phyloP scores from a whole-genome alignment of 2,113 vertebrate genomes.

The Odocoileus hemionus region DNA sequence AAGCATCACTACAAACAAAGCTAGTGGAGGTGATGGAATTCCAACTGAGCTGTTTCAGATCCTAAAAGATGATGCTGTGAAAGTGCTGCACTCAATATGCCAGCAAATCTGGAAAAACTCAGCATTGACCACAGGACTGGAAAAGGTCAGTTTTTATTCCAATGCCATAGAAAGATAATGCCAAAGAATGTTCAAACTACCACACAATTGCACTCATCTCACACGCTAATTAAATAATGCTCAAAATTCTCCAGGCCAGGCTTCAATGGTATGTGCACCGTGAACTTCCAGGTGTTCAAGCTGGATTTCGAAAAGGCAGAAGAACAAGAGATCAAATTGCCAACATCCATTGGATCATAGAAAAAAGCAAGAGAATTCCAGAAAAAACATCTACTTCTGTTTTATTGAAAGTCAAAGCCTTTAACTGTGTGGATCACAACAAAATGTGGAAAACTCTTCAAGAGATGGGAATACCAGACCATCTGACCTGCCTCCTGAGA shows the following conservation, averaged over 20 bases:
- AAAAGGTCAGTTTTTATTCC: background rate
- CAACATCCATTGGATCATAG: background rate
- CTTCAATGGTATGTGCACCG: accelerated
- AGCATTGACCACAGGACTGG: background rate
- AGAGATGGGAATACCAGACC: background rate
- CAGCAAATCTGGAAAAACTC: background rate
- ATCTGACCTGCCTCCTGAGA: background rate
- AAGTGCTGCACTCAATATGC: background rate
- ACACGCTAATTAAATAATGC: background rate
- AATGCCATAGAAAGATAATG: background rate
- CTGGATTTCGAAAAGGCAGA: background rate
- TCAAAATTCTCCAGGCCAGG: background rate
- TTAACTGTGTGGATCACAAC: background rate
- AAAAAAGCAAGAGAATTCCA: background rate
- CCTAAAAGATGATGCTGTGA: background rate
- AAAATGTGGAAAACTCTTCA: background rate
- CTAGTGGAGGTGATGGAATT: background rate
- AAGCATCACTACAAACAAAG: background rate
- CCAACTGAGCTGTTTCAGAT: background rate
- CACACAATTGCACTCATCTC: background rate
- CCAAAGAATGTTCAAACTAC: background rate
- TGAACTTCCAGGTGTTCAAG: background rate
- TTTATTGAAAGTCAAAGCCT: background rate
- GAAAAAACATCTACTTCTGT: background rate
- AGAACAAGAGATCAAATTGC: background rate